Percentiles rank a stretch among this genome's conserved stretches.
phyloP scores from a whole-genome alignment of 2,888 invertebrate species.

The Habroteleia sp. region DNA sequence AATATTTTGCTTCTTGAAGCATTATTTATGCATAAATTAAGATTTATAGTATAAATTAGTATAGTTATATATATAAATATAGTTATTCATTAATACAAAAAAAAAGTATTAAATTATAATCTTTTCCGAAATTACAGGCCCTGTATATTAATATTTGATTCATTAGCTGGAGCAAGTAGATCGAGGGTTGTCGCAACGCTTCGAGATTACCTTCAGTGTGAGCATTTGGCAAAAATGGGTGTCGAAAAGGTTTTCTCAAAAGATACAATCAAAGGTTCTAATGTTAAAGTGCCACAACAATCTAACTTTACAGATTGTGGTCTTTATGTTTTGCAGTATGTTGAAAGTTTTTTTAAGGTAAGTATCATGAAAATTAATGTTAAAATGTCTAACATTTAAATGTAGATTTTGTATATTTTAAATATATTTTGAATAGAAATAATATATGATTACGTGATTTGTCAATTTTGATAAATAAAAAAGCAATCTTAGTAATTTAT shows the following conservation, averaged over 20 bases:
- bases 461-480: too few relatives aligned
- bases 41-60: too few relatives aligned
- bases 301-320: conserved; percentile 99
- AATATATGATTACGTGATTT: too few relatives aligned
- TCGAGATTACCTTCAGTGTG: conserved; percentile 94
- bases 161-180: conserved; percentile 90
- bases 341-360: conserved; percentile 96
- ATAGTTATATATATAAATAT: too few relatives aligned
- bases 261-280: conserved; percentile 91
- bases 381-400: too few relatives aligned
- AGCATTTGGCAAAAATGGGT: conserved; percentile 89
- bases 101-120: background rate
- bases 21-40: too few relatives aligned
- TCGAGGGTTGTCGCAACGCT: conserved; percentile 93
- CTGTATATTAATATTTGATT: conserved; percentile 97
- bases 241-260: conserved; percentile 88
- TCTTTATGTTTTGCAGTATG: conserved; percentile 96
- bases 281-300: conserved; percentile 97
- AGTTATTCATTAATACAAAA: too few relatives aligned
- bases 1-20: too few relatives aligned
- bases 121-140: conserved; percentile 90
- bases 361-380: conserved; percentile 54
- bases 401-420: too few relatives aligned
- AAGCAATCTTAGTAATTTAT: too few relatives aligned
- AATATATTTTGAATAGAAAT: too few relatives aligned